Evolutionary conservation across 2,888 invertebrate species (phyloP).

Genomic region (Cerceris rybyensis): DNA sequence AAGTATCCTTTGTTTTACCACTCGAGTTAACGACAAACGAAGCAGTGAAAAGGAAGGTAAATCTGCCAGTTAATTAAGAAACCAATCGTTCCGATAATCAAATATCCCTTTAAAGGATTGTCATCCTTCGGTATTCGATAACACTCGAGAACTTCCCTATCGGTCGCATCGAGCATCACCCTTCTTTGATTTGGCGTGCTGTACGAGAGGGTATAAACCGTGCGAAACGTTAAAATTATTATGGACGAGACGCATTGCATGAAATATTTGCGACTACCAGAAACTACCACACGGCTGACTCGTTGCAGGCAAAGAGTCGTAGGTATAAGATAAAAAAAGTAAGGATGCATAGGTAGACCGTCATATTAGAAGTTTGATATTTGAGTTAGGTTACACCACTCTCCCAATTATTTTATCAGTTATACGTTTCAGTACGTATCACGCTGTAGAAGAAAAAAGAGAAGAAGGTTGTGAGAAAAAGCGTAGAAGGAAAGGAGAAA

Average conservation of each 20-base stretch:
- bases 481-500: slow-evolving; percentile 47
- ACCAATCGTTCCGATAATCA: slow-evolving; percentile 41
- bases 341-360: background rate
- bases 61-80: slow-evolving; percentile 46
- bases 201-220: slow-evolving; percentile 24
- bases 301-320: slow-evolving; percentile 15
- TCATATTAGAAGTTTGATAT: slow-evolving; percentile 22
- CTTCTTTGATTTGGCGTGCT: slow-evolving; percentile 14
- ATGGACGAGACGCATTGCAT: slow-evolving; percentile 20
- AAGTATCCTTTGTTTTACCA: slow-evolving; percentile 42
- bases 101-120: slow-evolving; percentile 28
- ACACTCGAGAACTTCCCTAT: slow-evolving; percentile 30
- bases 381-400: slow-evolving; percentile 22
- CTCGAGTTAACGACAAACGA: slow-evolving; percentile 32
- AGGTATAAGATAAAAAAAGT: background rate
- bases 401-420: slow-evolving; percentile 68
- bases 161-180: background rate
- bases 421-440: slow-evolving; percentile 59
- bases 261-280: slow-evolving; percentile 34
- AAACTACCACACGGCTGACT: slow-evolving; percentile 14
- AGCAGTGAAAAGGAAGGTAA: background rate
- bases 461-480: slow-evolving; percentile 8
- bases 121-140: slow-evolving; percentile 33
- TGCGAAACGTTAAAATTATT: slow-evolving; percentile 22
- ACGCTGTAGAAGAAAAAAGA: slow-evolving; percentile 30